Percentiles rank a stretch among this genome's conserved stretches.
Evolutionary conservation across 1,140 invertebrate species (phyloP).

Genomic region (Hetaerina americana): DNA sequence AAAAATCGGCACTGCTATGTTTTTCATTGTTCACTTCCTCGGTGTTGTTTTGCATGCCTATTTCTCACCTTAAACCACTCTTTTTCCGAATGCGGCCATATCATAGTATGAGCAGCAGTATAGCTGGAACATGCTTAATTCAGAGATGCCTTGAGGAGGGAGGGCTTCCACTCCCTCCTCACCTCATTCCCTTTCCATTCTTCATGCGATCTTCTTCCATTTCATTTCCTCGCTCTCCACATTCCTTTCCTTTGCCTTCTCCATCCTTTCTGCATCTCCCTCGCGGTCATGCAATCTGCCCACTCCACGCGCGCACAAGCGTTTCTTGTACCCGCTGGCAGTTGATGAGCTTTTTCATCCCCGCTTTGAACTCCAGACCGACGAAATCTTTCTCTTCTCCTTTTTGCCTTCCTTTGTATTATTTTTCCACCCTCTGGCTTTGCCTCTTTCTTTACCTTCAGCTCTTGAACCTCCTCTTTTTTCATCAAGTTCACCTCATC

Average conservation of each 20-base stretch:
- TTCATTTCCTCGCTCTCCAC: neutral
- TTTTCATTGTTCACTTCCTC: too few relatives aligned
- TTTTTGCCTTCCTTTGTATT: neutral
- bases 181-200: neutral
- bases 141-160: too few relatives aligned
- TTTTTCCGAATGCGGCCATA: too few relatives aligned
- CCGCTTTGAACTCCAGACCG: neutral
- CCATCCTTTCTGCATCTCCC: neutral
- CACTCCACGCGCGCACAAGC: neutral
- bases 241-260: too few relatives aligned
- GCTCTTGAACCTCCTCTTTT: neutral
- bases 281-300: neutral
- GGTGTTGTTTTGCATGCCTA: too few relatives aligned
- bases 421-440: neutral
- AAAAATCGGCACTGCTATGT: too few relatives aligned
- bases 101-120: too few relatives aligned
- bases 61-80: too few relatives aligned
- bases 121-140: too few relatives aligned
- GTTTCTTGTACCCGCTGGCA: neutral
- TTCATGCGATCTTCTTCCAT: neutral
- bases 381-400: neutral
- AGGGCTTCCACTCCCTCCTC: too few relatives aligned
- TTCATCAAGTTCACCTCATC: too few relatives aligned
- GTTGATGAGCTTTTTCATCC: neutral
- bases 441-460: neutral